These are phyloP conservation scores for Azemiops feae DNA, from an alignment of 2,113 vertebrate genomes.

Conservation along the genomic window DNA sequence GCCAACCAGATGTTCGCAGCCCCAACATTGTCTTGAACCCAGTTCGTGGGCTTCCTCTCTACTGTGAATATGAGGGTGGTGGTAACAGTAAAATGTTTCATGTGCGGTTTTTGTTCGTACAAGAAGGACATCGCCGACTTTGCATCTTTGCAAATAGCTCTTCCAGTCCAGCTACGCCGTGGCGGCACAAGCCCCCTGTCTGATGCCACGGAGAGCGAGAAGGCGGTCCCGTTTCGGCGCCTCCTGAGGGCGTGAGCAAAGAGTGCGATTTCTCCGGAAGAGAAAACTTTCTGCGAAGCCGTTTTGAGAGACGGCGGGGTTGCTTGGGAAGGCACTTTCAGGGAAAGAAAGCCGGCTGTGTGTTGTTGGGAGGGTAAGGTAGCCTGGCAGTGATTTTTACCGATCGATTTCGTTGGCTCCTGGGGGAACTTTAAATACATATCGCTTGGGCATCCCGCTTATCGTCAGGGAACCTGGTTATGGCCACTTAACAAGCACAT, in stretches of 20 bases:
- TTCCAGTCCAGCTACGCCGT: not conserved
- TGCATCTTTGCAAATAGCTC: not conserved
- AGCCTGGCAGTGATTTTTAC: not conserved
- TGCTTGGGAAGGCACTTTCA: not conserved
- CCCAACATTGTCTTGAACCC: not conserved
- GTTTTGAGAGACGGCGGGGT: not conserved
- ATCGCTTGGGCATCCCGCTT: not conserved
- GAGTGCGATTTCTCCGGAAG: slow-evolving; percentile 1
- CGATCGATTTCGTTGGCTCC: not conserved
- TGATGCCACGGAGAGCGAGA: not conserved
- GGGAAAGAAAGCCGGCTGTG: not conserved
- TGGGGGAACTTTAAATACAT: not conserved
- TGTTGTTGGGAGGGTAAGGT: not conserved
- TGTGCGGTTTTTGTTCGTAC: not conserved
- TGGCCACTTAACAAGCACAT: not conserved
- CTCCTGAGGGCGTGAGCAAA: not conserved
- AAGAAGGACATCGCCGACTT: not conserved
- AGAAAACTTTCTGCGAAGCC: not conserved
- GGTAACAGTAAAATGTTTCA: not conserved
- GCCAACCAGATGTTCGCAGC: not conserved
- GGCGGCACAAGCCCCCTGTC: too few species aligned
- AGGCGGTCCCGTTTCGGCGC: not conserved
- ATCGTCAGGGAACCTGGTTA: not conserved
- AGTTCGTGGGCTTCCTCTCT: not conserved
- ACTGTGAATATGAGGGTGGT: not conserved